These are phyloP conservation scores for Kuschelorhynchus macadamiae DNA, from an alignment of 2,888 invertebrate species.

Conservation along the genomic window DNA sequence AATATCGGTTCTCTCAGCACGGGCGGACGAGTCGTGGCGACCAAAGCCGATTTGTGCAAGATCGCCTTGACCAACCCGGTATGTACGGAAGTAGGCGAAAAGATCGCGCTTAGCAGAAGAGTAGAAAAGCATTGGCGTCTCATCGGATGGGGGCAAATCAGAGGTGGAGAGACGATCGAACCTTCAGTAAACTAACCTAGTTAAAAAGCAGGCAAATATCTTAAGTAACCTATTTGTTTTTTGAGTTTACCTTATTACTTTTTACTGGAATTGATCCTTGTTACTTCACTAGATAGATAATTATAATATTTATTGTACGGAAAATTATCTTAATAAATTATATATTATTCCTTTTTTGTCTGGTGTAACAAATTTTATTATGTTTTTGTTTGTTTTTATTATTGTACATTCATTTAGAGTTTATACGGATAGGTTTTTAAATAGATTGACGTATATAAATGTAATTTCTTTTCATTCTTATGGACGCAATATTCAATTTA, in stretches of 20 bases:
- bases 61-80: constrained; percentile 97
- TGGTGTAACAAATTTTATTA: constrained; percentile 13
- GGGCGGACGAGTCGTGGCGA: constrained; percentile 95
- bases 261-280: too few relatives aligned
- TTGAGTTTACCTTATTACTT: too few relatives aligned
- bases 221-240: constrained; percentile 25
- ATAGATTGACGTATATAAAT: constrained; percentile 21
- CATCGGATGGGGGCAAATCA: constrained; percentile 99
- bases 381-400: constrained; percentile 30
- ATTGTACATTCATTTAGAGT: constrained; percentile 23
- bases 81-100: constrained; percentile 98
- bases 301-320: not conserved
- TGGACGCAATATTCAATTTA: too few relatives aligned
- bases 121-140: constrained; percentile 99
- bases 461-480: too few relatives aligned
- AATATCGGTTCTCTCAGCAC: constrained; percentile 99
- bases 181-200: constrained; percentile 70
- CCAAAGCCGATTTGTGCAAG: constrained; percentile 97
- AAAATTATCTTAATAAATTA: constrained; percentile 1
- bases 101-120: constrained; percentile 98
- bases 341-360: not conserved
- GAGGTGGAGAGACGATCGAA: constrained; percentile 96
- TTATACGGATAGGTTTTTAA: constrained; percentile 33
- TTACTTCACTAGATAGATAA: too few relatives aligned
- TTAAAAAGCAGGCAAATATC: not conserved